Percentiles rank a stretch among this genome's conserved stretches.
These are phyloP conservation scores for Pleuronectes platessa DNA, from an alignment of 2,113 vertebrate genomes.

Conservation along the genomic window DNA sequence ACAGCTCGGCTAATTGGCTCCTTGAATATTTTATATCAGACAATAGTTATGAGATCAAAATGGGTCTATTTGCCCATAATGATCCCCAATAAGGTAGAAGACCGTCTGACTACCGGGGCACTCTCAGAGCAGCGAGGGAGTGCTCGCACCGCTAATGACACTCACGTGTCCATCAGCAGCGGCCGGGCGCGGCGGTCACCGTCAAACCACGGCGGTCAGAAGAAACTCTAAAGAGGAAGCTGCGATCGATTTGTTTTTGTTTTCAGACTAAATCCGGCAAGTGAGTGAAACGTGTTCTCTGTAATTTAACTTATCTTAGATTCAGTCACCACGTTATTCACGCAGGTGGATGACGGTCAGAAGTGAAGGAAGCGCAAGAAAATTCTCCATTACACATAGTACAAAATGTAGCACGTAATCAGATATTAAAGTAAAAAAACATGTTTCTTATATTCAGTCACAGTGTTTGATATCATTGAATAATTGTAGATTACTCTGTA, in stretches of 20 bases:
- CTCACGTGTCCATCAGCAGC: constrained; percentile 59
- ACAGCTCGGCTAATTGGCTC: constrained; percentile 60
- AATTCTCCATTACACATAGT: neutral
- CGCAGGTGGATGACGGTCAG: neutral
- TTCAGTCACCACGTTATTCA: constrained; percentile 23
- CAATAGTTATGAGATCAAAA: constrained; percentile 60
- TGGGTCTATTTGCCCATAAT: constrained; percentile 51
- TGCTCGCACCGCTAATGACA: constrained; percentile 51
- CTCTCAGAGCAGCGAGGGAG: constrained; percentile 21
- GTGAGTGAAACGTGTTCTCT: constrained; percentile 2
- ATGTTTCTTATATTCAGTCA: neutral
- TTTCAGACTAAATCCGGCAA: neutral
- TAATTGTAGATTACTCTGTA: no score
- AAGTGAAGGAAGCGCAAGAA: neutral
- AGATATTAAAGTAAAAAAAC: neutral
- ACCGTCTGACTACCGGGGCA: constrained; percentile 19
- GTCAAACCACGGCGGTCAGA: constrained; percentile 33
- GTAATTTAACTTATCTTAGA: constrained; percentile 24
- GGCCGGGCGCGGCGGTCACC: constrained; percentile 28
- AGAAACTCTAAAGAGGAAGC: neutral
- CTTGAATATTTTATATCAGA: constrained; percentile 71
- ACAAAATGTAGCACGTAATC: no score
- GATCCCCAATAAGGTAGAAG: constrained; percentile 45
- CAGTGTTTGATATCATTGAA: neutral
- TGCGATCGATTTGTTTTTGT: neutral